A percentile compares a stretch with the other conserved stretches of the same genome.
These are phyloP conservation scores for Urocyon cinereoargenteus DNA, from an alignment of 2,797 vertebrate species.

Conservation along the genomic window DNA sequence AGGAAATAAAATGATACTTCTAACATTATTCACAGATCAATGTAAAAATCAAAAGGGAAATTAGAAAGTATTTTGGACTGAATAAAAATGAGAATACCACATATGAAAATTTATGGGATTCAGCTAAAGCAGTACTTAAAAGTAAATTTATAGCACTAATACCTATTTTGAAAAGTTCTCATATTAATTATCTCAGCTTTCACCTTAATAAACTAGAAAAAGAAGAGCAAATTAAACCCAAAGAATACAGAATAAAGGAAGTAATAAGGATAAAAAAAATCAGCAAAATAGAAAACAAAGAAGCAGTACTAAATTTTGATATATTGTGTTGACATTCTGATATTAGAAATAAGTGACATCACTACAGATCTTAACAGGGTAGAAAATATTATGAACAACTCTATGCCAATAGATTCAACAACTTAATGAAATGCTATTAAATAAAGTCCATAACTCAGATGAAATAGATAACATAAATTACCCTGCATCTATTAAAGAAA, in stretches of 20 bases:
- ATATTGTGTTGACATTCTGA: slow-evolving; percentile 13
- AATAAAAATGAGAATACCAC: slow-evolving; percentile 8
- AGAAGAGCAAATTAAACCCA: neutral
- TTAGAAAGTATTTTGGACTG: slow-evolving; percentile 13
- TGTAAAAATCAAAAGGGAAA: slow-evolving; percentile 7
- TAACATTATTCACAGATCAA: neutral
- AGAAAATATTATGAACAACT: neutral
- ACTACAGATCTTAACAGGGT: neutral
- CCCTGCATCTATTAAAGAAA: neutral
- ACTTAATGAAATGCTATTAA: neutral
- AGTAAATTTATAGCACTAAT: neutral
- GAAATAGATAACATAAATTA: neutral
- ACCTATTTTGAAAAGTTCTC: neutral
- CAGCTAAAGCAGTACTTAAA: slow-evolving; percentile 8
- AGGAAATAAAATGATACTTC: slow-evolving; percentile 33
- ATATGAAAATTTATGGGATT: neutral
- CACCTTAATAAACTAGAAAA: neutral
- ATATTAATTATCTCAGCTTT: slow-evolving; percentile 43
- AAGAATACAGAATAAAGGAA: neutral
- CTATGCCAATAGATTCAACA: neutral
- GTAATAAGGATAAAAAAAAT: slow-evolving; percentile 6
- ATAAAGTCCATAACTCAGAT: neutral
- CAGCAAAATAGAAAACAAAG: neutral
- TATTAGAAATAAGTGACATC: neutral
- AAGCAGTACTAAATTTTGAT: slow-evolving; percentile 21